Percentiles rank a stretch among this genome's conserved stretches.
Evolutionary conservation across 1,140 invertebrate species (phyloP).

Genomic region (Neotoxoptera formosana): DNA sequence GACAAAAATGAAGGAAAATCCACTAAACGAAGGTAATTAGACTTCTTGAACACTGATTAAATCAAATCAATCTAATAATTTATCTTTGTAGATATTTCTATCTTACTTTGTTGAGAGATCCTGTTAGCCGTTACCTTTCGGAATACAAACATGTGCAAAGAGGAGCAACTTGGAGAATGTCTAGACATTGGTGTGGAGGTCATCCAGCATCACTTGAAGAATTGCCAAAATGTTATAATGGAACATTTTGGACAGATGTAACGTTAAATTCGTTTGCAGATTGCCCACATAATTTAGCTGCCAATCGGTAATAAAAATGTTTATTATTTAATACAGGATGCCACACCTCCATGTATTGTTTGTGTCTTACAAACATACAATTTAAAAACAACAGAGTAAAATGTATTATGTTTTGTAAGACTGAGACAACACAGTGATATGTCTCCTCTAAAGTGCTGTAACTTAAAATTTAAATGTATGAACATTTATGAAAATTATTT

Average conservation of each 20-base stretch:
- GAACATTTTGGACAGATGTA: conserved; percentile 72
- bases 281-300: conserved; percentile 92
- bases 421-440: too few relatives aligned
- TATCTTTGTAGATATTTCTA: conserved; percentile 82
- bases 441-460: not conserved
- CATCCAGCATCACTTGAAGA: conserved; percentile 77
- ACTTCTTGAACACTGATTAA: not conserved
- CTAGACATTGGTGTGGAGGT: conserved; percentile 88
- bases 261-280: conserved; percentile 84
- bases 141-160: conserved; percentile 95
- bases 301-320: conserved; percentile 69
- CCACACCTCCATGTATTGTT: too few relatives aligned
- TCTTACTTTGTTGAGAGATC: conserved; percentile 93
- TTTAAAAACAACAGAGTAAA: too few relatives aligned
- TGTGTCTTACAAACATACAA: too few relatives aligned
- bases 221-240: conserved; percentile 80
- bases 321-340: not conserved
- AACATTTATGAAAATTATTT: too few relatives aligned
- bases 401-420: too few relatives aligned
- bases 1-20: conserved; percentile 84
- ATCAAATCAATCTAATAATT: not conserved
- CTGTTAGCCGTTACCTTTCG: conserved; percentile 87
- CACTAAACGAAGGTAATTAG: conserved; percentile 71
- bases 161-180: conserved; percentile 93
- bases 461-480: not conserved